These are phyloP conservation scores for Pseudococcus viburni DNA, from an alignment of 2,888 invertebrate genomes.

Conservation along the genomic window DNA sequence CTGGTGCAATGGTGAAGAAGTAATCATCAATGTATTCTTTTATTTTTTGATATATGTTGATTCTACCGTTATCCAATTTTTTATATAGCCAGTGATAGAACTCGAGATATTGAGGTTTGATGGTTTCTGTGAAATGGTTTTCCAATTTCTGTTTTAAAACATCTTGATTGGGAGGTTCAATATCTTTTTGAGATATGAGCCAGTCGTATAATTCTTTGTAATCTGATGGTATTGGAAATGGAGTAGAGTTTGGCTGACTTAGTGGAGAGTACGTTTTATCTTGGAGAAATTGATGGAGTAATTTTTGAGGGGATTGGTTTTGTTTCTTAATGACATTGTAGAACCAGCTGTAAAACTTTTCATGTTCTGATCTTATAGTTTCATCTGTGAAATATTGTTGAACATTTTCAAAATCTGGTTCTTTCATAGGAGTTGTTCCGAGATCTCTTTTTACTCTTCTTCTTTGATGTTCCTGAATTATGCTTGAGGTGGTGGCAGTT, in stretches of 20 bases:
- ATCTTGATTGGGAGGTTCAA: background rate
- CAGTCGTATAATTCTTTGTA: constrained; percentile 15
- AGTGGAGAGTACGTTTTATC: background rate
- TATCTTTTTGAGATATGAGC: background rate
- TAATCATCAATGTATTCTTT: background rate
- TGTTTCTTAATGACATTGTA: background rate
- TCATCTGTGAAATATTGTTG: background rate
- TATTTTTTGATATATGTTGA: background rate
- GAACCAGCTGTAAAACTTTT: background rate
- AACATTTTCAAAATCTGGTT: background rate
- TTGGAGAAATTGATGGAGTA: background rate
- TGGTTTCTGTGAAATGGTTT: background rate
- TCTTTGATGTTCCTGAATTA: background rate
- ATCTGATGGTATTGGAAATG: background rate
- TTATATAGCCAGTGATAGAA: constrained; percentile 1
- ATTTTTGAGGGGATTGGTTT: constrained; percentile 5
- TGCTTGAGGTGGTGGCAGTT: background rate
- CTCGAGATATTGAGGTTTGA: background rate
- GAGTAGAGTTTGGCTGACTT: background rate
- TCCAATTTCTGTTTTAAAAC: background rate
- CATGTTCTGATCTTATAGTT: background rate
- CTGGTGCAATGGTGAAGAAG: background rate
- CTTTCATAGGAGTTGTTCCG: background rate
- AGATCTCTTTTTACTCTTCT: background rate
- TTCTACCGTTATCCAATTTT: constrained; percentile 12